phyloP scores from a whole-genome alignment of 2,797 vertebrate species.

The Monodelphis domestica region DNA sequence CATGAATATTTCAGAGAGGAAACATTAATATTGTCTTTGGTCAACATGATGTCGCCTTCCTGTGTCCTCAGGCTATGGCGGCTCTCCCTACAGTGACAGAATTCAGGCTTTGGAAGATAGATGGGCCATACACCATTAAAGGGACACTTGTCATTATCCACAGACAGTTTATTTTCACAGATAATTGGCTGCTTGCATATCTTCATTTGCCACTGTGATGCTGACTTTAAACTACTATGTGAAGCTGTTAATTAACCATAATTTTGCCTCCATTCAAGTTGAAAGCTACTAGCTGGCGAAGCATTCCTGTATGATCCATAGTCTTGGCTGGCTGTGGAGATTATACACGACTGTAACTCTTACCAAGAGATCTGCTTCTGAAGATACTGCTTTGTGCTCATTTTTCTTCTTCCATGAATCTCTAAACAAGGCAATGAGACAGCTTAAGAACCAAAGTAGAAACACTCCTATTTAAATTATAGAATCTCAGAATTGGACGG shows the following conservation, averaged over 20 bases:
- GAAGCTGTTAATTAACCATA: slow-evolving; percentile 65
- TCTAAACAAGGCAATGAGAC: neutral
- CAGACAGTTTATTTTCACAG: slow-evolving; percentile 43
- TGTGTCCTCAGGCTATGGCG: neutral
- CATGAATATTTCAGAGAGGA: slow-evolving; percentile 36
- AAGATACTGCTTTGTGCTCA: neutral
- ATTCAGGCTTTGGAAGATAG: neutral
- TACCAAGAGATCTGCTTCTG: neutral
- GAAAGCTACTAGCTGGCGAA: slow-evolving; percentile 56
- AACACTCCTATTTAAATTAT: neutral
- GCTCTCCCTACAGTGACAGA: neutral
- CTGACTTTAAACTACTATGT: neutral
- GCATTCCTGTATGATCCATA: slow-evolving; percentile 38
- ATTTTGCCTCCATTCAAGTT: slow-evolving; percentile 47
- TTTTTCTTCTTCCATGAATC: neutral
- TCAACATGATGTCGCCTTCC: neutral
- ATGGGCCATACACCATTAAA: accelerated
- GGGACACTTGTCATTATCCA: neutral
- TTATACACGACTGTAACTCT: neutral
- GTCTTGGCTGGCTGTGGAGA: slow-evolving; percentile 56
- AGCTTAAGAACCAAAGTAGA: neutral
- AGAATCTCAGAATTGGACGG: neutral
- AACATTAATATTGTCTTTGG: slow-evolving; percentile 19
- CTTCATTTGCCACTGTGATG: slow-evolving; percentile 17
- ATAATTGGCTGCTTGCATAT: neutral